Evolutionary conservation across 2,113 vertebrate genomes (phyloP).

Genomic region (Sorex araneus): DNA sequence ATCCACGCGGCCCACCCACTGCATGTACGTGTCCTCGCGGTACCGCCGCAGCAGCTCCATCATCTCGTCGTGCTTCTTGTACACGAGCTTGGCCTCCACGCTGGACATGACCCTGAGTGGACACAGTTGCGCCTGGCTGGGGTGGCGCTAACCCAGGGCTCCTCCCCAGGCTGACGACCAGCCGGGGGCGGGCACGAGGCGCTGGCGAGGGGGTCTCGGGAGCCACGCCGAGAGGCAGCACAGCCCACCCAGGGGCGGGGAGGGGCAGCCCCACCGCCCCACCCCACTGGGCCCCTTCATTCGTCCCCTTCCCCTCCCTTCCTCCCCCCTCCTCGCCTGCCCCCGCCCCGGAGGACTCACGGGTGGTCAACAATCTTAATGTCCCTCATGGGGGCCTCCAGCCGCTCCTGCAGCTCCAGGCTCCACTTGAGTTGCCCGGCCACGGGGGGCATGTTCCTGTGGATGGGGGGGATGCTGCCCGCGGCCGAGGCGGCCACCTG

Average conservation of each 20-base stretch:
- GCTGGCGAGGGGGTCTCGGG: too few relatives aligned
- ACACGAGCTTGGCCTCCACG: slow-evolving; percentile 81
- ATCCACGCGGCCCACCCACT: slow-evolving; percentile 85
- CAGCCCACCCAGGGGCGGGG: too few relatives aligned
- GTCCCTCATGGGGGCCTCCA: slow-evolving; percentile 83
- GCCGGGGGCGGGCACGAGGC: too few relatives aligned
- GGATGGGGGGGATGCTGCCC: background rate
- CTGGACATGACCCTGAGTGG: slow-evolving; percentile 82
- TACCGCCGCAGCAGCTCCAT: slow-evolving; percentile 80
- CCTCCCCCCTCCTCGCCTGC: background rate
- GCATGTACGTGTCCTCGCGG: slow-evolving; percentile 70
- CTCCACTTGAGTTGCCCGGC: slow-evolving; percentile 89
- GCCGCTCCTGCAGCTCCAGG: slow-evolving; percentile 89
- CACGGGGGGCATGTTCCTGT: slow-evolving; percentile 88
- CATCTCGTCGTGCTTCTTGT: slow-evolving; percentile 87
- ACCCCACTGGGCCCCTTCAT: too few relatives aligned
- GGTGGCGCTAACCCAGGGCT: too few relatives aligned
- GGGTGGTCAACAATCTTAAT: slow-evolving; percentile 85
- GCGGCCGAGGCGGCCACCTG: background rate
- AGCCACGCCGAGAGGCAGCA: too few relatives aligned
- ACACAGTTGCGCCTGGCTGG: accelerated
- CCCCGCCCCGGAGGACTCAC: slow-evolving; percentile 80
- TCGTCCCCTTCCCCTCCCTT: too few relatives aligned
- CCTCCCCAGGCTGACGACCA: too few relatives aligned
- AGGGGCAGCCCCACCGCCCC: too few relatives aligned